phyloP scores from a whole-genome alignment of 2,888 invertebrate species.

The Macrophya alboannulata region DNA sequence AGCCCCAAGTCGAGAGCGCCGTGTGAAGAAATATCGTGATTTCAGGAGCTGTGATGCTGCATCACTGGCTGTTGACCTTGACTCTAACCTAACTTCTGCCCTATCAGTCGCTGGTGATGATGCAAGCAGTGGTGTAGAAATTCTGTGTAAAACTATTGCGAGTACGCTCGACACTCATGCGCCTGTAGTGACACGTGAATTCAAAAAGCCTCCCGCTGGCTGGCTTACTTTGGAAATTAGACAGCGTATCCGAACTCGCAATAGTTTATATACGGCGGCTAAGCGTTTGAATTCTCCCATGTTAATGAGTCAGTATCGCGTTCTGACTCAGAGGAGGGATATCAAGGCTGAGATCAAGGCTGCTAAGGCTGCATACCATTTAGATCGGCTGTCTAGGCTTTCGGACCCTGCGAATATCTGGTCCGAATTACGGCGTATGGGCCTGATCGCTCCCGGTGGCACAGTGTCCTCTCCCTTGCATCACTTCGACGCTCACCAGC shows the following conservation, averaged over 20 bases:
- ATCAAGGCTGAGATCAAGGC: not conserved
- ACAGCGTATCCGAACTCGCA: not conserved
- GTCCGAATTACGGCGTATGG: not conserved
- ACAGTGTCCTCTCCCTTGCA: not conserved
- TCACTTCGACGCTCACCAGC: not conserved
- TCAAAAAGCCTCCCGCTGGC: not conserved
- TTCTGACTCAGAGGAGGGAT: not conserved
- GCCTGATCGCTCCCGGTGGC: too few relatives aligned
- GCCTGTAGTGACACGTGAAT: not conserved
- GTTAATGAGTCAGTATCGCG: not conserved
- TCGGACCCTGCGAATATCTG: not conserved
- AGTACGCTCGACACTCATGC: not conserved
- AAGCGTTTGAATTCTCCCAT: not conserved
- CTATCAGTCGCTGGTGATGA: not conserved
- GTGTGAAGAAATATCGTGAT: not conserved
- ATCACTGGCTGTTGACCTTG: not conserved
- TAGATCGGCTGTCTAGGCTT: not conserved
- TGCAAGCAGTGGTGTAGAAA: too few relatives aligned
- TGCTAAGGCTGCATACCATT: not conserved
- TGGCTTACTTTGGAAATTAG: not conserved
- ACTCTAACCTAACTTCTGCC: not conserved
- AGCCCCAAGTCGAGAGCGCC: not conserved
- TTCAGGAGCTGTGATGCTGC: not conserved
- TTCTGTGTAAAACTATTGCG: not conserved
- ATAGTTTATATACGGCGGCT: not conserved